Conservation (phyloP, 1,140 invertebrate species). For the Dinothrombium tinctorium region DNA sequence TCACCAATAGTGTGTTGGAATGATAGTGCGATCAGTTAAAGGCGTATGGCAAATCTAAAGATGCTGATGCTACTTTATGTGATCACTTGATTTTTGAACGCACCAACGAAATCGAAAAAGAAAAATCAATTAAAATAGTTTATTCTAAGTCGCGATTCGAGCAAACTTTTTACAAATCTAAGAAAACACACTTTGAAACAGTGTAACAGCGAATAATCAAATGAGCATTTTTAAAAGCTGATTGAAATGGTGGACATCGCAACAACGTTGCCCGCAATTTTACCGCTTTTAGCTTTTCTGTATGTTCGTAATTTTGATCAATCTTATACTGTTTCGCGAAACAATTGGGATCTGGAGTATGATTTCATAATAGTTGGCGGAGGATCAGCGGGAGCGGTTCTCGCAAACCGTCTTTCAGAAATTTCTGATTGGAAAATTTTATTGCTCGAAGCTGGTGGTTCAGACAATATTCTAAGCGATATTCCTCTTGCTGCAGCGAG, state of each 20-base stretch:
- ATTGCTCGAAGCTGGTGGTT: conserved; percentile 41
- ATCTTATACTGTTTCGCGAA: conserved; percentile 24
- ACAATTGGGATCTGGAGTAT: conserved; percentile 38
- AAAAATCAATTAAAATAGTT: no score
- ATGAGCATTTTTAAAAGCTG: no score
- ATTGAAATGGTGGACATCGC: neutral
- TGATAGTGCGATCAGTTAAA: no score
- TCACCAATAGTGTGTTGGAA: no score
- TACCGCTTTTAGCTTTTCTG: conserved; percentile 11
- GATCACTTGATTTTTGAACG: no score
- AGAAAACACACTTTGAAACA: no score
- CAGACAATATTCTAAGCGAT: conserved; percentile 69
- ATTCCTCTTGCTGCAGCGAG: conserved; percentile 67
- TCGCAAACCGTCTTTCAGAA: conserved; percentile 35
- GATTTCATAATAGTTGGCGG: conserved; percentile 58
- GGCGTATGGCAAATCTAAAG: no score
- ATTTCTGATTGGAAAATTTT: conserved; percentile 32
- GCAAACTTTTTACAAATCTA: no score
- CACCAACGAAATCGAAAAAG: no score
- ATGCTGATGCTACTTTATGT: no score
- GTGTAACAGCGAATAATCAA: no score
- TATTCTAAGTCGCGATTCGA: no score
- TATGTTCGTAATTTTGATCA: conserved; percentile 11
- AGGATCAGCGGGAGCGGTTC: conserved; percentile 42
- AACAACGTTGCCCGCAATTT: conserved; percentile 8